A percentile compares a stretch with the other conserved stretches of the same genome.
Conservation (phyloP, 2,797 vertebrate species). For the Pteronotus mesoamericanus region DNA sequence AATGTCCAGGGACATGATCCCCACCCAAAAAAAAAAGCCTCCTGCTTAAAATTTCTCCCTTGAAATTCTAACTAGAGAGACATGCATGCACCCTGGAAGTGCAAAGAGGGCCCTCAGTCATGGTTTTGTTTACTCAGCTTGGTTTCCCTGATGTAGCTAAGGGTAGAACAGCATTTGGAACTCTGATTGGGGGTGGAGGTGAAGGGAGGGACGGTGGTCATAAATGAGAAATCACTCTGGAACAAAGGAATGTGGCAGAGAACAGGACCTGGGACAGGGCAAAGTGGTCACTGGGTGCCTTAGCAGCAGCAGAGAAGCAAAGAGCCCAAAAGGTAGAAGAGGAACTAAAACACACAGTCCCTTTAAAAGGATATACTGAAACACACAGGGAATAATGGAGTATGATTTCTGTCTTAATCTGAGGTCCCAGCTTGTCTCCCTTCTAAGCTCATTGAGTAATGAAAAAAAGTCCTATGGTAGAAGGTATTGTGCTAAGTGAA, state of each 20-base stretch:
- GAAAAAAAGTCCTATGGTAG: background rate
- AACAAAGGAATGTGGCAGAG: background rate
- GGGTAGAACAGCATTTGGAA: background rate
- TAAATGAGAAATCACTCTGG: background rate
- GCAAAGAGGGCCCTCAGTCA: background rate
- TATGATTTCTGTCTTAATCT: background rate
- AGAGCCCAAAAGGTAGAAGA: background rate
- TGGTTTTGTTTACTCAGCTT: background rate
- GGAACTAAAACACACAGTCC: background rate
- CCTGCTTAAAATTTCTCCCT: conserved; percentile 19
- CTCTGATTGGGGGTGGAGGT: background rate
- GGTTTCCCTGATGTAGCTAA: background rate
- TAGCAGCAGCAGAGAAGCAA: background rate
- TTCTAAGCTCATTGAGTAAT: background rate
- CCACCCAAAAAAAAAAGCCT: background rate
- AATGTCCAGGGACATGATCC: background rate
- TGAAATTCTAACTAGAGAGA: background rate
- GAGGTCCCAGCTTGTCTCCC: background rate
- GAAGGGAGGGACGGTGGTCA: background rate
- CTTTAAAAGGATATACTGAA: background rate
- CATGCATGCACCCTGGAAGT: background rate
- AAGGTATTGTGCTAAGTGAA: background rate
- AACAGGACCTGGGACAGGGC: background rate
- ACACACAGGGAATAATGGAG: background rate
- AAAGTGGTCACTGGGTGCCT: background rate